Percentiles rank a stretch among this genome's conserved stretches.
Evolutionary conservation across 2,888 invertebrate species (phyloP).

Genomic region (Drosophila paracracens): DNA sequence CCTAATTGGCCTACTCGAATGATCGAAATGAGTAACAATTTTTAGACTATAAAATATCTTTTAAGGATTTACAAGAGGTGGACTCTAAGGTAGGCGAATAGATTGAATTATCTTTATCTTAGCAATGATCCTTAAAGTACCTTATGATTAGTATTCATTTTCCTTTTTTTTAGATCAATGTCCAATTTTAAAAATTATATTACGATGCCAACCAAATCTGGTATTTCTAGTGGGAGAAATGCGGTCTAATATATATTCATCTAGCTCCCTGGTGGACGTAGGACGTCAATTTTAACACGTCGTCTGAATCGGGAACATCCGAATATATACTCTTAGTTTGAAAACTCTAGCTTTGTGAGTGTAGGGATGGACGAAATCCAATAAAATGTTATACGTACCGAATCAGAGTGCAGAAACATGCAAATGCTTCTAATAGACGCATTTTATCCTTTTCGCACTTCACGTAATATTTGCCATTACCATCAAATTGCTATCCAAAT

Average conservation of each 20-base stretch:
- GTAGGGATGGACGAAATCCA: background rate
- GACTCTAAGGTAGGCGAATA: background rate
- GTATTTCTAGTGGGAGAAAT: background rate
- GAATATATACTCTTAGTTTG: background rate
- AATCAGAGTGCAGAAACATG: background rate
- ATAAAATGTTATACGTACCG: background rate
- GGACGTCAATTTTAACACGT: background rate
- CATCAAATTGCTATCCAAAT: background rate
- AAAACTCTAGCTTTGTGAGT: background rate
- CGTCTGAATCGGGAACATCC: background rate
- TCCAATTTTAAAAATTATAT: background rate
- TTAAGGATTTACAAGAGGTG: background rate
- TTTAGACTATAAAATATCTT: background rate
- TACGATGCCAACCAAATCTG: background rate
- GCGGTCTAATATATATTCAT: background rate
- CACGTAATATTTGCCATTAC: background rate
- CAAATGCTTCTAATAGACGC: background rate
- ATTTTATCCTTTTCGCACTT: background rate
- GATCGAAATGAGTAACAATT: background rate
- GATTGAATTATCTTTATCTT: background rate
- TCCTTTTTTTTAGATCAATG: background rate
- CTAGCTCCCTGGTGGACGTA: background rate
- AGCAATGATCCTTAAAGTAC: background rate
- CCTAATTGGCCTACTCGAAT: background rate
- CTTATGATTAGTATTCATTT: background rate